Base-by-base conservation (phyloP, 2,888 invertebrate species). In the Pseudanteris insignis region DNA sequence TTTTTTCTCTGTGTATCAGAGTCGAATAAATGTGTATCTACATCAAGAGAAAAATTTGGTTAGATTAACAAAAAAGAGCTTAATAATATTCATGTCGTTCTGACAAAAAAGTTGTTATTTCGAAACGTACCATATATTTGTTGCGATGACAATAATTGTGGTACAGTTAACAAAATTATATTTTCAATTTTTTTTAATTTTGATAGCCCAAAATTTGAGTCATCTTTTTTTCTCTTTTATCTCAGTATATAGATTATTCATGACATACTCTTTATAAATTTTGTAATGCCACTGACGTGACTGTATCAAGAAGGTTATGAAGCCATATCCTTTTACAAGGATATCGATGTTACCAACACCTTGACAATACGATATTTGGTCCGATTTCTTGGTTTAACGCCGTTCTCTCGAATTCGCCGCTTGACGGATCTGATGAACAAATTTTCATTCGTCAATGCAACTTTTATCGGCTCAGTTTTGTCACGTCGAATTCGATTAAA, bases 281-380 rank as follows among this genome's bases (percentile, higher is more conserved):
- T n/a, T n/a, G n/a, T n/a, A n/a, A 47, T 46, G 30, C 11, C 28
- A 55, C 36, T 28, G 61, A 55, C 51, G 61, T 50, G 46, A 44
- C 55, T 44, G 54, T 32, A 51, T 51, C 55, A 55, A 46, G 51
- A 50, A 61, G 54, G 61, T 55, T 54, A 61, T 55, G 55, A 62
- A 50, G 55, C 55, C 60, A 60, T 60, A 60, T 60, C 60, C 61
- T 62, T 62, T 51, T 51, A 62, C 61, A 62, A 62, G 50, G 61
- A 51, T 62, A 57, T 55, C 55, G 55, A 55, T 55, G 51, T 55
- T 46, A 50, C 61, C 34, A 30, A 57, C 46, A 41, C 61, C 55
- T 61, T 55, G 62, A 51, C 62, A 43, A 54, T 50, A 55, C 50
- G 55, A 50, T 51, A 62, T 47, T 62, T 51, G 62, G 62, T 51